Evolutionary conservation across 2,888 invertebrate species (phyloP), one percentile per base, ranked within the genome.

Genomic region (Phaedon cochleariae): DNA sequence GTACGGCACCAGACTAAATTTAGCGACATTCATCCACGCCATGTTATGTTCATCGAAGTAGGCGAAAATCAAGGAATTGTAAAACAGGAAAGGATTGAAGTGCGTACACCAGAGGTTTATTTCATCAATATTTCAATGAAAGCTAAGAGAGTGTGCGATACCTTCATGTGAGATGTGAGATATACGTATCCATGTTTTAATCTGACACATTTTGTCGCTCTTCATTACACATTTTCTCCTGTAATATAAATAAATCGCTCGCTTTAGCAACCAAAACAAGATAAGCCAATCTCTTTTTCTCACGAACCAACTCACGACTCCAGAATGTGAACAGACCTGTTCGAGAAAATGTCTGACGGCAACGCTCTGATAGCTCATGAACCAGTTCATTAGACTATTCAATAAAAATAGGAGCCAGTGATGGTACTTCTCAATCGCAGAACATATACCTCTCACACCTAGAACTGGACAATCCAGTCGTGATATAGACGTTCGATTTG

Each of bases 201-300:
- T 34, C 31, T 10, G 31, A 34, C 41, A 41, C 41, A 41, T 41
- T 41, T 12, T 6, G 4, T 15, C n/a, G 12, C 41, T 41, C 41
- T 41, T 15, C 41, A 41, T 41, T 41, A 41, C 41, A 41, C 41
- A 41, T 41, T 2, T 34, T 34, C 34, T 34, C 34, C 34, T 34
- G 34, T 70, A 72, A 74, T 69, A 75, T 74, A 76, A 75, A 77
- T 78, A 75, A 77, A 76, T 75, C 70, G 75, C 76, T 76, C 74
- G 77, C 77, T 78, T 76, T 77, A 78, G 78, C 76, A 76, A 73
- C 70, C 73, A 74, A 75, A 79, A 78, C 77, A 78, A 78, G 78
- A 78, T 79, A 78, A 79, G 78, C 74, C 79, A 76, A 77, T 78
- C 77, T 77, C 73, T 72, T 72, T 75, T 76, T 73, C 77, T 78